Percentiles rank a stretch among this genome's conserved stretches.
These are phyloP conservation scores for Candoia aspera DNA, from an alignment of 2,113 vertebrate species.

Conservation along the genomic window DNA sequence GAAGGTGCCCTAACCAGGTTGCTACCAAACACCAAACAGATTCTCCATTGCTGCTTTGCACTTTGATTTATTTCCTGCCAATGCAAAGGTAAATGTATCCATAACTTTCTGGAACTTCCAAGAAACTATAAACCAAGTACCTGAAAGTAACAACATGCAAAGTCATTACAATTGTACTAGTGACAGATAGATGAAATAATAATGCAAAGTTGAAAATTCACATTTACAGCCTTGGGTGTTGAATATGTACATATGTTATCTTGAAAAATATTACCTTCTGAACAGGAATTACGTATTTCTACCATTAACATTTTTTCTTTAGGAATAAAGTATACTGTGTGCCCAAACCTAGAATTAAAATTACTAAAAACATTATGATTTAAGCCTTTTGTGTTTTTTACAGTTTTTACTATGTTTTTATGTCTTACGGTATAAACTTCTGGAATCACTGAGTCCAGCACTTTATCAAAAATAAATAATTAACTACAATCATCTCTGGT, in stretches of 20 bases:
- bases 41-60: background rate
- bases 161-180: constrained; percentile 13
- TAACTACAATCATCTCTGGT: constrained; percentile 5
- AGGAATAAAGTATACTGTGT: constrained; percentile 9
- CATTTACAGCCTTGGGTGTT: constrained; percentile 45
- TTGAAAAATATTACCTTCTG: constrained; percentile 47
- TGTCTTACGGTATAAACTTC: background rate
- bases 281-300: constrained; percentile 7
- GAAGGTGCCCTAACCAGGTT: background rate
- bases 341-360: constrained; percentile 23
- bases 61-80: background rate
- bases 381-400: constrained; percentile 12
- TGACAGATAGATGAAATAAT: constrained; percentile 21
- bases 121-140: background rate
- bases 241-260: constrained; percentile 40
- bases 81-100: background rate
- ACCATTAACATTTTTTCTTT: constrained; percentile 5
- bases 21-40: background rate
- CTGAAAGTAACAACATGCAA: background rate
- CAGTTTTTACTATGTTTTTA: background rate
- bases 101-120: background rate
- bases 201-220: constrained; percentile 31
- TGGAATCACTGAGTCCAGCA: background rate
- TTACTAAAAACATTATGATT: constrained; percentile 32
- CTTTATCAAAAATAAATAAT: background rate